These are phyloP conservation scores for Pygmarrhopalites habei DNA, from an alignment of 1,140 invertebrate genomes.

Conservation along the genomic window DNA sequence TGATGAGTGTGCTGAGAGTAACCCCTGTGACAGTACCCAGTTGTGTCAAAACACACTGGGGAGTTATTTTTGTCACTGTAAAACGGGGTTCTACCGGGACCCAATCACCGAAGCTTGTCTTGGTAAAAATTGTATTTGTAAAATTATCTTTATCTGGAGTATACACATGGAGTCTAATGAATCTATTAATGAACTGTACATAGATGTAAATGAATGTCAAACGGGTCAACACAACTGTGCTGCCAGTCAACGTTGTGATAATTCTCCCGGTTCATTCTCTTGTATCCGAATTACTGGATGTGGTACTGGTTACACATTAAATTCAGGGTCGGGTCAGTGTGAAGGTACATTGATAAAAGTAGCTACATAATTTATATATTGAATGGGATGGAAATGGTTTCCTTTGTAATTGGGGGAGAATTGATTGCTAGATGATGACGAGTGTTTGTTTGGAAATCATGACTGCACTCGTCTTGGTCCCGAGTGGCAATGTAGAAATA, in stretches of 20 bases:
- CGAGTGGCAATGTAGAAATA: slow-evolving; percentile 78
- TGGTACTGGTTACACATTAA: slow-evolving; percentile 93
- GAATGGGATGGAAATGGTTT: too few species aligned
- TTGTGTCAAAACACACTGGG: slow-evolving; percentile 50
- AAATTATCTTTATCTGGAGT: slow-evolving; percentile 14
- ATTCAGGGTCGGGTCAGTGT: slow-evolving; percentile 75
- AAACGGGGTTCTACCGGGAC: slow-evolving; percentile 49
- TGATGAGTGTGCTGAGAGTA: slow-evolving; percentile 42
- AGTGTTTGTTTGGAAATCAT: slow-evolving; percentile 73
- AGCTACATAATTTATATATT: too few species aligned
- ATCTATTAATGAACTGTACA: too few species aligned
- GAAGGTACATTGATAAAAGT: slow-evolving; percentile 69
- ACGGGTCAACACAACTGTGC: slow-evolving; percentile 51
- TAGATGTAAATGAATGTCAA: slow-evolving; percentile 62
- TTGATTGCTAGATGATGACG: slow-evolving; percentile 95
- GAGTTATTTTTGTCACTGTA: slow-evolving; percentile 50
- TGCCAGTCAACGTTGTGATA: slow-evolving; percentile 73
- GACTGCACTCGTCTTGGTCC: slow-evolving; percentile 60
- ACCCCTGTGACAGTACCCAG: slow-evolving; percentile 48
- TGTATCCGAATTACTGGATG: slow-evolving; percentile 74
- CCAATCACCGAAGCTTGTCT: slow-evolving; percentile 51
- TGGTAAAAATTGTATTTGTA: slow-evolving; percentile 41
- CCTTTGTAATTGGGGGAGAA: too few species aligned
- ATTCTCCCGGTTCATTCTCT: slow-evolving; percentile 76
- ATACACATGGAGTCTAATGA: too few species aligned